Base-by-base conservation (phyloP, 2,888 invertebrate genomes). In the Seira sanloemensis region DNA sequence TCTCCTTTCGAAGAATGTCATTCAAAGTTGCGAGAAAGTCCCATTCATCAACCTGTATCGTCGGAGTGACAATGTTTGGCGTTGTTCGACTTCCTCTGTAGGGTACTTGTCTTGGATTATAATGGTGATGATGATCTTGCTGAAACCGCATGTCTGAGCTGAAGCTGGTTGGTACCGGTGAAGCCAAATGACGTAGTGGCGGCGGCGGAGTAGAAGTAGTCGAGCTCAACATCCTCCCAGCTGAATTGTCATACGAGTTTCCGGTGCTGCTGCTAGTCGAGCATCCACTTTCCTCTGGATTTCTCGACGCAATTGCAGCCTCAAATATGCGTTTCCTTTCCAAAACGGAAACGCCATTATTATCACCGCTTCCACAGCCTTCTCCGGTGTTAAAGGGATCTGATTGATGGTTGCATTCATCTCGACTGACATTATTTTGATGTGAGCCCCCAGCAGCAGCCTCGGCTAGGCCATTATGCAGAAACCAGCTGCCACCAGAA, bases 1-100 rank as follows among this genome's bases (percentile, higher is more conserved):
- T 89, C 65, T 89, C 89, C 46, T 85, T 83, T 1, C 89, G 77
- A 26, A 89, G 79, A 76, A 89, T 88, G 46, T 89, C 89, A 74
- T 88, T 88, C 0, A 89, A 67, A 7, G 79, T 86, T 21, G 88
- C 67, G 1, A 89, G 77, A 81, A 89, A 89, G 74, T 89, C 89
- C 89, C 89, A 89, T 58, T 89, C 88, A 25, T 88, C 87, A 7
- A 78, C 50, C 16, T 62, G 16, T 26, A 46, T 25, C 21, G 76
- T 25, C 0, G 71, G 21, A 16, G 27, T 4, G 16, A 66, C 50
- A n/a, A 83, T 37, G 66, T 79, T 79, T 24, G 86, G 68, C 7
- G 80, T 77, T 2, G 87, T 86, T 79, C 81, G 84, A 65, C 84
- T 54, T 1, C 86, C 87, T 74, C 85, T 46, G 65, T 86, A 87